phyloP scores from a whole-genome alignment of 2,113 vertebrate species.

The Cottus gobio region DNA sequence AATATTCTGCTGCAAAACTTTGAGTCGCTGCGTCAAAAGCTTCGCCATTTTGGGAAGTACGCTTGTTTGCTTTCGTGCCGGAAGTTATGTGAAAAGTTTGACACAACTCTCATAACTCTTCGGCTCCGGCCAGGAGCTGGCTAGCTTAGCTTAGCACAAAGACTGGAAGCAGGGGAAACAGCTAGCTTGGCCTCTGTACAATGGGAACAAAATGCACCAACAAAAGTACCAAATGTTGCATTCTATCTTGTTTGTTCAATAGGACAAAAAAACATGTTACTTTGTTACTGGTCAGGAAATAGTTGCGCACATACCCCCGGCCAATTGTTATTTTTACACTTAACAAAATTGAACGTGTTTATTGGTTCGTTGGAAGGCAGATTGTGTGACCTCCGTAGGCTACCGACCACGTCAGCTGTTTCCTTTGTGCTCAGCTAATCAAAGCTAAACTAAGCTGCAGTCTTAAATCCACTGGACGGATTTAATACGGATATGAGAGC shows the following conservation, averaged over 20 bases:
- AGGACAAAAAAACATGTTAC: neutral
- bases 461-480: neutral
- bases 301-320: neutral
- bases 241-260: neutral
- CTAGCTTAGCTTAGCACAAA: conserved; percentile 5
- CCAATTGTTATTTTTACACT: neutral
- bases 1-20: conserved; percentile 1
- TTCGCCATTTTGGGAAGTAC: neutral
- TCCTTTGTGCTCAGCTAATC: neutral
- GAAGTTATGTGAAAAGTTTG: neutral
- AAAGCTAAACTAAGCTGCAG: neutral
- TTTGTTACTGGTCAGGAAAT: too few relatives aligned
- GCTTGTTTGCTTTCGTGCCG: neutral
- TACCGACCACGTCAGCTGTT: neutral
- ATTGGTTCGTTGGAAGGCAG: too few relatives aligned
- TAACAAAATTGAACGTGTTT: neutral
- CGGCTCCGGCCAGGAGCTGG: neutral
- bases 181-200: neutral
- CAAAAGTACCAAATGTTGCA: neutral
- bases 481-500: neutral
- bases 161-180: neutral
- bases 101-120: neutral
- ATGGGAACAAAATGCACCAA: neutral
- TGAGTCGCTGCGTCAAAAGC: neutral
- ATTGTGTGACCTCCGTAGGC: neutral